Evolutionary conservation across 2,888 invertebrate species (phyloP), one percentile per base, ranked within the genome.

Genomic region (Polymixis flavicincta): DNA sequence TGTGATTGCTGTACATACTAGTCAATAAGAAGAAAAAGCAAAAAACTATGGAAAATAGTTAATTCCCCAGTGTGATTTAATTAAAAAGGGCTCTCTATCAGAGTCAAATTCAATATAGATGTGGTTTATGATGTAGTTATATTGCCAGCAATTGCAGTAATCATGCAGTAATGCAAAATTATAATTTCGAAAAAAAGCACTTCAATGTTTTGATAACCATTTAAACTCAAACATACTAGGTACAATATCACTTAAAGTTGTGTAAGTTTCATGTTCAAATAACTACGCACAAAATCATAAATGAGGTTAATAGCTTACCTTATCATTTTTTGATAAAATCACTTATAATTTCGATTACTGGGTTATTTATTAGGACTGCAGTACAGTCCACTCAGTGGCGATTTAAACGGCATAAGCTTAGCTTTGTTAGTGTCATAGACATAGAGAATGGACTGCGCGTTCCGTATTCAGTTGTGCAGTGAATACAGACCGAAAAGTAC

Each of bases 321-420:
- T 63, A 77, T 77, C 22, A 22, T n/a, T n/a, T 55, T 65, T 77
- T 77, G 65, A 76, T 74, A 63, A 76, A 54, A 76, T 37, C 17
- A 45, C 32, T 0, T n/a, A 17, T n/a, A 61, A 61, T 32, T 17
- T 2, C 25, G 13, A 37, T 54, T 60, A 45, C 5, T 32, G 52
- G 7, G 13, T 22, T 22, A 25, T 25, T 63, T 45, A 28, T 63
- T n/a, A 54, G 7, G 9, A 54, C 64, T 63, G 14, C 22, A 63
- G 22, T 76, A 22, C 52, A 77, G 13, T 48, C 7, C 25, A n/a
- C 50, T 45, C 59, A 52, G n/a, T 50, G 42, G 50, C 17, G 19
- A 73, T 74, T 22, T 50, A n/a, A 73, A 74, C 59, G 50, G 22
- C 25, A 7, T 25, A 55, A 37, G 11, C 42, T 11, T 37, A 25